Evolutionary conservation across 2,888 invertebrate genomes (phyloP).

Genomic region (Pachliopta kotzebuea): DNA sequence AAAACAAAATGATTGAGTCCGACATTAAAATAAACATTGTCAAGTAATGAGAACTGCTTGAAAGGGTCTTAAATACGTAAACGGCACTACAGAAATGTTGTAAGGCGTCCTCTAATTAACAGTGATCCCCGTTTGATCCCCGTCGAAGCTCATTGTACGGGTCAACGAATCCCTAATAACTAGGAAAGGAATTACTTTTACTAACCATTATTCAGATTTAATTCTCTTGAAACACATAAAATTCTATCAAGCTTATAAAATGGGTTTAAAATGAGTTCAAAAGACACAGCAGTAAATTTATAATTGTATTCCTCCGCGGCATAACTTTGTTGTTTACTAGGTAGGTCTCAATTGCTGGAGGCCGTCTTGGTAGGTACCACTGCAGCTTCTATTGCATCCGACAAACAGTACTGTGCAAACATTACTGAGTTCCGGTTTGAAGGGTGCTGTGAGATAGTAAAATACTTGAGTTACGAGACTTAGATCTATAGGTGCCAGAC

Average conservation of each 20-base stretch:
- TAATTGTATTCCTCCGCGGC: too few relatives aligned
- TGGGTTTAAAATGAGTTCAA: conserved; percentile 38
- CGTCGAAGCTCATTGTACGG: conserved; percentile 28
- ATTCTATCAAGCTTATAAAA: neutral
- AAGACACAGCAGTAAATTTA: neutral
- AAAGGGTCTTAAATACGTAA: conserved; percentile 17
- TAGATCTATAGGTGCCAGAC: too few relatives aligned
- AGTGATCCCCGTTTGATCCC: conserved; percentile 25
- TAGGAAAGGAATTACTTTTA: conserved; percentile 12
- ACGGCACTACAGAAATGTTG: conserved; percentile 14
- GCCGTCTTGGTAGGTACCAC: too few relatives aligned
- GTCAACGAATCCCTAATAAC: conserved; percentile 16
- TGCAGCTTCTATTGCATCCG: too few relatives aligned
- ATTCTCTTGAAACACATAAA: conserved; percentile 31
- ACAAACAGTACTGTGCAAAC: too few relatives aligned
- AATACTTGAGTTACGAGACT: too few relatives aligned
- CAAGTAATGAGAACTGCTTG: neutral
- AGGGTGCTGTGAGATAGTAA: too few relatives aligned
- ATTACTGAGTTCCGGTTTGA: too few relatives aligned
- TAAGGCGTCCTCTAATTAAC: conserved; percentile 25
- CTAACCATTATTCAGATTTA: conserved; percentile 4
- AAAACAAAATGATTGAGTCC: neutral
- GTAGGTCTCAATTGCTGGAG: too few relatives aligned
- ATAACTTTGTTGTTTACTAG: too few relatives aligned
- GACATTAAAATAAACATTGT: neutral